Evolutionary conservation across 2,888 invertebrate genomes (phyloP).

Genomic region (Aricia artaxerxes): DNA sequence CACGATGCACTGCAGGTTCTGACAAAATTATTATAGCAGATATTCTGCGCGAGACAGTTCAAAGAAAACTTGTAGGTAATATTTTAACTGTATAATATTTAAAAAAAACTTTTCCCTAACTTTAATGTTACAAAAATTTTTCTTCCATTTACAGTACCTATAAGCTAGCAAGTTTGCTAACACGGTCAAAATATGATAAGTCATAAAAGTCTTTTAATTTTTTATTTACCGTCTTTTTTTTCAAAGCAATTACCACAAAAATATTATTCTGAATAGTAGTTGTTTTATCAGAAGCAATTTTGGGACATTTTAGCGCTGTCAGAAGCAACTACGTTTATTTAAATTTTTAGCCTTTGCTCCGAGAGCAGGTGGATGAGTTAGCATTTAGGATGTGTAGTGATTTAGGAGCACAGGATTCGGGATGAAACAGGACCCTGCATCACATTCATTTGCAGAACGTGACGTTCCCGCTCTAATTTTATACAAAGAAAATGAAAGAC

Average conservation of each 20-base stretch:
- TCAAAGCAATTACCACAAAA: background rate
- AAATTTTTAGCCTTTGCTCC: background rate
- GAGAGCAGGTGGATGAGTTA: slow-evolving; percentile 16
- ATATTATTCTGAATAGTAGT: background rate
- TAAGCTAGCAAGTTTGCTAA: too few species aligned
- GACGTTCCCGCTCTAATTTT: slow-evolving; percentile 48
- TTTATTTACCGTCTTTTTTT: too few species aligned
- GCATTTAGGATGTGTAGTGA: slow-evolving; percentile 17
- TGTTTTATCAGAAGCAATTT: background rate
- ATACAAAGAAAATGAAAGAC: slow-evolving; percentile 47
- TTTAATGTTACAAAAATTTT: too few species aligned
- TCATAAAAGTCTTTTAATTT: too few species aligned
- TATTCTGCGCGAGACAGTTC: too few species aligned
- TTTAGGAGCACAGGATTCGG: slow-evolving; percentile 10
- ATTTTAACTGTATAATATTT: too few species aligned
- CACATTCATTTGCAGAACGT: slow-evolving; percentile 44
- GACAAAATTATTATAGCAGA: background rate
- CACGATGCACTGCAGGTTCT: background rate
- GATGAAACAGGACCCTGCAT: slow-evolving; percentile 29
- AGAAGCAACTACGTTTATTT: background rate
- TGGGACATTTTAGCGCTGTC: background rate
- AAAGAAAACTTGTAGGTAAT: too few species aligned
- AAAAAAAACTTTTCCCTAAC: too few species aligned
- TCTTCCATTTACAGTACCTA: too few species aligned
- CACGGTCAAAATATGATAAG: too few species aligned